Conservation (phyloP, 2,888 invertebrate species). For the Cheilosia impressa region DNA sequence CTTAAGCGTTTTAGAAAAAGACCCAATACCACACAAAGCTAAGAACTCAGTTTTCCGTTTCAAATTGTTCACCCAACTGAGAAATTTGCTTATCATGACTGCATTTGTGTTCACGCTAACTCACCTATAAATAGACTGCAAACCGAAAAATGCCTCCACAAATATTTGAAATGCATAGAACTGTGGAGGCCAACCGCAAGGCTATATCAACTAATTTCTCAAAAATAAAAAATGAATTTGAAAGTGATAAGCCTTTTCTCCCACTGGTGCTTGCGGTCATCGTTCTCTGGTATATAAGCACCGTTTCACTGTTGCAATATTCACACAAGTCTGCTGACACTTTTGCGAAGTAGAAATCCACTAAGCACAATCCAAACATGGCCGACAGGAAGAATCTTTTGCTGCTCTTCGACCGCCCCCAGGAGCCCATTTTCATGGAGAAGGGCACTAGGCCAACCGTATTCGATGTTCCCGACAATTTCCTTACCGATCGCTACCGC, state of each 20-base stretch:
- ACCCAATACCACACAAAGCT: no score
- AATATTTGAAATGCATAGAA: background rate
- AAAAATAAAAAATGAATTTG: background rate
- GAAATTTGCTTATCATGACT: background rate
- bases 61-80: background rate
- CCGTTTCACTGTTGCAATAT: background rate
- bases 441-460: conserved; percentile 83
- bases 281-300: conserved; percentile 44
- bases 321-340: conserved; percentile 31
- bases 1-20: no score
- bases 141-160: background rate
- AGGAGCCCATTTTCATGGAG: conserved; percentile 88
- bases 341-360: background rate
- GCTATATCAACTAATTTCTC: background rate
- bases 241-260: background rate
- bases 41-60: no score
- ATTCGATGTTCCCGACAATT: conserved; percentile 86
- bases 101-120: no score
- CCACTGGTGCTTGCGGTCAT: conserved; percentile 24
- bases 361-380: conserved; percentile 10
- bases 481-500: conserved; percentile 84
- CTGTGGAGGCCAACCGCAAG: background rate
- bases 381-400: conserved; percentile 84
- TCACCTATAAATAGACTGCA: background rate
- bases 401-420: conserved; percentile 88